Percentiles rank a stretch among this genome's conserved stretches.
phyloP scores from a whole-genome alignment of 1,140 invertebrate species.

The Cataglyphis hispanica region DNA sequence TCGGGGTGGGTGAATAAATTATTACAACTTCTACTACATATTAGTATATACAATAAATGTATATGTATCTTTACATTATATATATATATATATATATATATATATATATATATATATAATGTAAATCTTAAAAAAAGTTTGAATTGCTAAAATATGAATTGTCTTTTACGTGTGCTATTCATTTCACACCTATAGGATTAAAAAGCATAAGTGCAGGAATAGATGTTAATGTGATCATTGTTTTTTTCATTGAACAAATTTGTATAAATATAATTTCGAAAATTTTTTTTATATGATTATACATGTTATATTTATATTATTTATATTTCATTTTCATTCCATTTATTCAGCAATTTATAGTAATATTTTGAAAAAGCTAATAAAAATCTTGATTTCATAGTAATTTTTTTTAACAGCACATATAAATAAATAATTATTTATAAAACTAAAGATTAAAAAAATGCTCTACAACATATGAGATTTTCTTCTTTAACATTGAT shows the following conservation, averaged over 20 bases:
- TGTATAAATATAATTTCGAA: slow-evolving; percentile 1
- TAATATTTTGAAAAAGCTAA: slow-evolving; percentile 17
- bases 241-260: slow-evolving; percentile 15
- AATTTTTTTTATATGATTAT: neutral
- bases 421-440: slow-evolving; percentile 14
- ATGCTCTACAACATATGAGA: neutral
- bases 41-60: slow-evolving; percentile 20
- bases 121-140: slow-evolving; percentile 25
- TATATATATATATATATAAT: slow-evolving; percentile 24
- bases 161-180: slow-evolving; percentile 41
- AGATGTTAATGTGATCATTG: slow-evolving; percentile 29
- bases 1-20: slow-evolving; percentile 18
- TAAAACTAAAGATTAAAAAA: slow-evolving; percentile 6
- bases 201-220: slow-evolving; percentile 33
- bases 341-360: slow-evolving; percentile 25
- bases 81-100: neutral
- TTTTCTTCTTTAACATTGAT: neutral
- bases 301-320: neutral
- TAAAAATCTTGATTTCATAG: slow-evolving; percentile 1
- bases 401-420: slow-evolving; percentile 10
- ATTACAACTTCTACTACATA: slow-evolving; percentile 8
- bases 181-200: slow-evolving; percentile 19
- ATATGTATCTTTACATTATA: neutral
- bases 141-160: slow-evolving; percentile 20
- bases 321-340: slow-evolving; percentile 2